These are phyloP conservation scores for Zelostemma sp. DNA, from an alignment of 1,140 invertebrate genomes.

Conservation along the genomic window DNA sequence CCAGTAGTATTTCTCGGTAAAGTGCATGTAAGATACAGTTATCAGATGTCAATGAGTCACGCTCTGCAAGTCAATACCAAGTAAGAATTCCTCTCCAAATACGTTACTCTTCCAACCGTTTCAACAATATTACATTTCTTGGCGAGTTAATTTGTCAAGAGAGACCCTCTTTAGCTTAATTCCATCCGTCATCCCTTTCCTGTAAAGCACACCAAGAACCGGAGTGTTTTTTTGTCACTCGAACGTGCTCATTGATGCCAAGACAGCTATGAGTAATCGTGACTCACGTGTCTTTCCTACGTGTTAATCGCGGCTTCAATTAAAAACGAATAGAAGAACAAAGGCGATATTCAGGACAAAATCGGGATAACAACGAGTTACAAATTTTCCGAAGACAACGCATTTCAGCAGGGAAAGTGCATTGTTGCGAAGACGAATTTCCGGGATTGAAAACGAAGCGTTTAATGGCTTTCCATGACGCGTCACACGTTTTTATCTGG, in stretches of 20 bases:
- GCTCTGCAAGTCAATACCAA: slow-evolving; percentile 23
- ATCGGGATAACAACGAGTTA: no score
- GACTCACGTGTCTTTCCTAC: slow-evolving; percentile 34
- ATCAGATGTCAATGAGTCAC: slow-evolving; percentile 47
- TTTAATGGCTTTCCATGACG: slow-evolving; percentile 25
- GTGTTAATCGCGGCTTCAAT: slow-evolving; percentile 31
- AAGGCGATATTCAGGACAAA: no score
- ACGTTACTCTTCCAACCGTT: no score
- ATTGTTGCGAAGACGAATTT: slow-evolving; percentile 1
- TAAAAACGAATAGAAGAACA: not conserved
- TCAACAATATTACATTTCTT: no score
- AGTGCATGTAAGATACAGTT: slow-evolving; percentile 31
- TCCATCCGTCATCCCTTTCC: slow-evolving; percentile 4
- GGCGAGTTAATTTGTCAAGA: slow-evolving; percentile 19
- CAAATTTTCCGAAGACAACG: not conserved
- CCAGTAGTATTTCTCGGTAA: slow-evolving; percentile 25
- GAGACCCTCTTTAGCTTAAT: slow-evolving; percentile 11
- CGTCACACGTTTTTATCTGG: slow-evolving; percentile 36
- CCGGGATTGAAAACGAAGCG: not conserved
- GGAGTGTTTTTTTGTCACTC: slow-evolving; percentile 4
- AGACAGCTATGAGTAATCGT: slow-evolving; percentile 12
- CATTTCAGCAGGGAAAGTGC: not conserved
- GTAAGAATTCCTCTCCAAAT: no score
- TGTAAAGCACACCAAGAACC: slow-evolving; percentile 6
- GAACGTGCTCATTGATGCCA: slow-evolving; percentile 3